Percentiles rank a stretch among this genome's conserved stretches.
Conservation (phyloP, 2,113 vertebrate species). For the Numenius arquata region DNA sequence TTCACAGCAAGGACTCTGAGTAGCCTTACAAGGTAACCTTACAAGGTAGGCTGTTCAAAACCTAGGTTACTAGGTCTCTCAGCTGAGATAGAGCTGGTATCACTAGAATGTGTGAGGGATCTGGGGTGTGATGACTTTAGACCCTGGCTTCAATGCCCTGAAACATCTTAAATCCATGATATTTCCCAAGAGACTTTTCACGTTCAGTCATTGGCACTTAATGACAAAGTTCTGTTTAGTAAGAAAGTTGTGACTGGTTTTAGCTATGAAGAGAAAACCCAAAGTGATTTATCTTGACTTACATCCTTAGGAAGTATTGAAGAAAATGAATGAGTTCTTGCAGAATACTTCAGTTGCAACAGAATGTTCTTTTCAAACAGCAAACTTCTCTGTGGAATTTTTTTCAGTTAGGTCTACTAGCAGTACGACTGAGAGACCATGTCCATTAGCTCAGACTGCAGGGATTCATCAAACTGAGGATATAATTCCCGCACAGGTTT, state of each 20-base stretch:
- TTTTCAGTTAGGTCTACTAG: not conserved
- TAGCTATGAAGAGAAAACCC: not conserved
- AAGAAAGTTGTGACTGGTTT: not conserved
- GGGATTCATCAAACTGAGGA: not conserved
- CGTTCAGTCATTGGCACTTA: not conserved
- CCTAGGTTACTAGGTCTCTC: not conserved
- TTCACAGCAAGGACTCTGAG: not conserved
- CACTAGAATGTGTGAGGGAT: not conserved
- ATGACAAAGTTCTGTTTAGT: not conserved
- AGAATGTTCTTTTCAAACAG: not conserved
- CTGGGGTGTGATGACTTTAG: not conserved
- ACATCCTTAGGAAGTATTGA: not conserved
- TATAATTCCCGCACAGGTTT: not conserved
- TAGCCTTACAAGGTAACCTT: not conserved
- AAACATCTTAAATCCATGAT: not conserved
- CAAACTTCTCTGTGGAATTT: not conserved
- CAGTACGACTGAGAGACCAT: not conserved
- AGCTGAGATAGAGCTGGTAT: not conserved
- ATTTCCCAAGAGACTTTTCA: not conserved
- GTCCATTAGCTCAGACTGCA: not conserved
- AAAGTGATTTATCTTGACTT: not conserved
- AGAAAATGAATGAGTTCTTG: not conserved
- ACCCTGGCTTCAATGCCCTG: not conserved
- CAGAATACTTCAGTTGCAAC: not conserved
- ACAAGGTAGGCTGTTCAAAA: not conserved